Evolutionary conservation across 2,888 invertebrate species (phyloP), one percentile per base, ranked within the genome.

Genomic region (Thymelicus lineola): DNA sequence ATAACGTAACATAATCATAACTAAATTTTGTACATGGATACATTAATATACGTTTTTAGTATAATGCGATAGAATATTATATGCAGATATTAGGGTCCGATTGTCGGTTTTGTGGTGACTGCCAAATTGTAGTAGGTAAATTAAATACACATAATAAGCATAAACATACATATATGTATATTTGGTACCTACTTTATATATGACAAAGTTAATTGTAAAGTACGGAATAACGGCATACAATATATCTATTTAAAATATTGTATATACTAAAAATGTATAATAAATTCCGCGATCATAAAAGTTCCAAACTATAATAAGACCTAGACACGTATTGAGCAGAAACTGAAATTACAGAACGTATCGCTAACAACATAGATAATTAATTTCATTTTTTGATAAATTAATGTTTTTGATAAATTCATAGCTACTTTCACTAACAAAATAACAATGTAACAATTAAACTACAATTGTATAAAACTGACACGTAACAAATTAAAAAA

Each of bases 1-100:
- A 28, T 35, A 55, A 55, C 15, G 15, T 28, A 35, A 76, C 76
- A 80, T 76, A 77, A 76, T 80, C 80, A 28, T 28, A 74, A 72
- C 72, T 77, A 77, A 73, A 74, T 75, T 36, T 79, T 83, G 79
- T 82, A 82, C 79, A 82, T 76, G 82, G 78, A 61, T 77, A 6
- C 17, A 7, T 55, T 15, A 74, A 64, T 72, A 73, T 65, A 72
- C 71, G 77, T 57, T 38, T 38, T 58, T 35, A 36, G 36, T 35
- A 57, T 53, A 28, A 28, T 28, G 28, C 3, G 28, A 28, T 28
- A 28, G 3, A 28, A 28, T 28, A 28, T 28, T 28, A 28, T 28
- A 28, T 3, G 4, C 28, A 28, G 28, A 28, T 28, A 28, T 28
- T 2, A 28, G 28, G 7, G 0, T 15, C 6, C n/a, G 15, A 15